These are phyloP conservation scores for Helarctos malayanus DNA, from an alignment of 2,797 vertebrate species.

Conservation along the genomic window DNA sequence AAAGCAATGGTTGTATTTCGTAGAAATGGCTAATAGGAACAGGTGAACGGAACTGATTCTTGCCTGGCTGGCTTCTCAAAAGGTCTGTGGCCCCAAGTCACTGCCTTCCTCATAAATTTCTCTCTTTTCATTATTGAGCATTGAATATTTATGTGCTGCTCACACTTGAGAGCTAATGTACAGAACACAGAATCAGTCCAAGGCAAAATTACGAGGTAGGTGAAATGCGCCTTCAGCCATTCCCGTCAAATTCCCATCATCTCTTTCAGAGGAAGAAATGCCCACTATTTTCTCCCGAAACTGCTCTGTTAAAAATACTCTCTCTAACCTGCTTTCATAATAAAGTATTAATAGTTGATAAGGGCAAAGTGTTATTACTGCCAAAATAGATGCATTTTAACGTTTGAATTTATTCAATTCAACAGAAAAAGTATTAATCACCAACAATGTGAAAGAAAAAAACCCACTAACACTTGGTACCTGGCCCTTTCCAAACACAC, in stretches of 20 bases:
- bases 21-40: neutral
- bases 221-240: constrained; percentile 23
- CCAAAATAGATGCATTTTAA: constrained; percentile 1
- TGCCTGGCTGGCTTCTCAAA: constrained; percentile 58
- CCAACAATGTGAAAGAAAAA: neutral
- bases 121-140: neutral
- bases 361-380: neutral
- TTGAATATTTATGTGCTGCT: constrained; percentile 67
- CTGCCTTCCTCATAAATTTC: constrained; percentile 42
- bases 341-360: constrained; percentile 8
- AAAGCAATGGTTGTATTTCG: neutral
- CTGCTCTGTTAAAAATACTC: constrained; percentile 22
- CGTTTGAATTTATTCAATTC: constrained; percentile 13
- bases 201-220: neutral
- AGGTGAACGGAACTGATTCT: neutral
- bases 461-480: neutral
- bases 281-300: neutral
- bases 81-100: neutral
- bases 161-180: neutral
- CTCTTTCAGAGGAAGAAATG: constrained; percentile 41
- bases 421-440: neutral
- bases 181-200: constrained; percentile 21
- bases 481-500: neutral
- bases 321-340: neutral
- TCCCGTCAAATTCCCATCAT: neutral